These are phyloP conservation scores for Papilio aristodemus DNA, from an alignment of 1,140 invertebrate species.

Conservation along the genomic window DNA sequence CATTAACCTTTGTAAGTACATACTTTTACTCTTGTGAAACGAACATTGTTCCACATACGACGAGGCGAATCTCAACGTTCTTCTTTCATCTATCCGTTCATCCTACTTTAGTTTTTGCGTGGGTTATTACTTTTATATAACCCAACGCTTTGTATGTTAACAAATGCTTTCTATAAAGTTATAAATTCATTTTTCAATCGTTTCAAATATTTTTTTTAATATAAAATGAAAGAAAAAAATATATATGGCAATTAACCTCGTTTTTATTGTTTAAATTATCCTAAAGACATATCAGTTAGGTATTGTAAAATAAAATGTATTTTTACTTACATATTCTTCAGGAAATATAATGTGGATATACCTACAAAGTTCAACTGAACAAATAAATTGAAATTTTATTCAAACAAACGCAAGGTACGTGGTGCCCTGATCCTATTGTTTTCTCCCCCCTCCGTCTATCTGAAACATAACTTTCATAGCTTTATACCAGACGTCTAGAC, in stretches of 20 bases:
- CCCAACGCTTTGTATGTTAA: neutral
- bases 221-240: no score
- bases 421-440: slow-evolving; percentile 7
- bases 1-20: slow-evolving; percentile 30
- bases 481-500: slow-evolving; percentile 30
- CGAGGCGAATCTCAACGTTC: slow-evolving; percentile 36
- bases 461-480: slow-evolving; percentile 27
- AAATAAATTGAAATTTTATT: neutral
- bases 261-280: no score
- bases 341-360: no score
- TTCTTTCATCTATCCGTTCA: slow-evolving; percentile 35
- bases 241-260: no score
- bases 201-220: no score
- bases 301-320: no score
- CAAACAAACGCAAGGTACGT: neutral
- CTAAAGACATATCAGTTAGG: no score
- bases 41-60: slow-evolving; percentile 44
- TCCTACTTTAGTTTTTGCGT: slow-evolving; percentile 37
- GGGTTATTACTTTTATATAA: slow-evolving; percentile 15
- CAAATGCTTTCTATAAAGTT: no score
- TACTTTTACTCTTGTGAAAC: slow-evolving; percentile 47
- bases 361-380: no score
- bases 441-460: slow-evolving; percentile 18
- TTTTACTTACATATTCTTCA: no score
- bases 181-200: no score